phyloP scores from a whole-genome alignment of 2,797 vertebrate species.

The Pangasius larnaudii region DNA sequence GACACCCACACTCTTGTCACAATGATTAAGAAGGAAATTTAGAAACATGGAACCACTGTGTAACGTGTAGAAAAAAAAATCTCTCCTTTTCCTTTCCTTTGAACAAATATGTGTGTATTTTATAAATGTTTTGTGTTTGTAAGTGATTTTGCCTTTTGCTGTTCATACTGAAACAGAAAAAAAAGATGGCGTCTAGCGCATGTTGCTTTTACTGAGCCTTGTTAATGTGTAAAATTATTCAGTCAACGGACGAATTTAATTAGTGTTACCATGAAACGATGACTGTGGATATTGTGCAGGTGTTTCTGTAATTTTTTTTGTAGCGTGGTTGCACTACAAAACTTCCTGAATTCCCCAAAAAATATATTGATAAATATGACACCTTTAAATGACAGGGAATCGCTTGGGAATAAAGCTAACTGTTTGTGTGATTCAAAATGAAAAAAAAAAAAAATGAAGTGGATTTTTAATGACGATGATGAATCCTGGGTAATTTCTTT shows the following conservation, averaged over 20 bases:
- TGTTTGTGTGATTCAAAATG: background rate
- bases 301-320: conserved; percentile 10
- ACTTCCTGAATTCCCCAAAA: background rate
- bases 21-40: background rate
- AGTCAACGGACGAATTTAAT: conserved; percentile 12
- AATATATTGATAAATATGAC: background rate
- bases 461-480: background rate
- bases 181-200: background rate
- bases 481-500: background rate
- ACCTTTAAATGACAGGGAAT: conserved; percentile 11
- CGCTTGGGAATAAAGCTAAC: conserved; percentile 15
- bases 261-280: conserved; percentile 5
- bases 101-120: background rate
- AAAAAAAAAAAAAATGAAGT: background rate
- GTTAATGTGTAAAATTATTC: conserved; percentile 31
- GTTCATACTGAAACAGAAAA: background rate
- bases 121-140: conserved; percentile 15
- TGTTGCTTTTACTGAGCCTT: conserved; percentile 15
- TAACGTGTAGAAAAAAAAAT: background rate
- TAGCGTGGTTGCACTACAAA: background rate
- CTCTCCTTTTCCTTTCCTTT: background rate
- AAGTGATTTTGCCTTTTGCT: conserved; percentile 8
- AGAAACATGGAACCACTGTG: background rate
- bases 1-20: background rate
- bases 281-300: conserved; percentile 7